These are phyloP conservation scores for Pomatostomus ruficeps DNA, from an alignment of 2,113 vertebrate species.

Conservation along the genomic window DNA sequence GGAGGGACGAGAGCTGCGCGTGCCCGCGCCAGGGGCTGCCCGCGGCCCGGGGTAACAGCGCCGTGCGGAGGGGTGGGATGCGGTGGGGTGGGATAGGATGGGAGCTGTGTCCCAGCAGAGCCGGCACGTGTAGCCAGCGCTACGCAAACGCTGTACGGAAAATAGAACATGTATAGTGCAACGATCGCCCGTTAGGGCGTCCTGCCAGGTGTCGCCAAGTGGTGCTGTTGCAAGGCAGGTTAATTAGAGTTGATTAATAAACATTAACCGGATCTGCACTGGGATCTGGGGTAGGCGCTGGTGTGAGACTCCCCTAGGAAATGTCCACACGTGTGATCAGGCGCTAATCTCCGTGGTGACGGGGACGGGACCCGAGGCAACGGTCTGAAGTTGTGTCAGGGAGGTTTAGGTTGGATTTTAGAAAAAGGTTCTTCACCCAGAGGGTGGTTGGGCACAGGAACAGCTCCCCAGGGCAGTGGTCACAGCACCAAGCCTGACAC, in stretches of 20 bases:
- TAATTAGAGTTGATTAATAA: not conserved
- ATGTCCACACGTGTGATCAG: accelerated
- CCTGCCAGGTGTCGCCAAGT: not conserved
- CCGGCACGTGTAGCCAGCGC: accelerated
- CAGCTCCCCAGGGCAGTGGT: not conserved
- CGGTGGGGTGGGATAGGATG: accelerated
- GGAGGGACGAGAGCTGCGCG: not conserved
- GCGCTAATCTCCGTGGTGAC: not conserved
- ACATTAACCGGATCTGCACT: accelerated
- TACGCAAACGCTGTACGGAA: not conserved
- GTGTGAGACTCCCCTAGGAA: accelerated
- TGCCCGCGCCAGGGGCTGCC: not conserved
- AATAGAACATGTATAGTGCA: accelerated
- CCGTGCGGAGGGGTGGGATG: not conserved
- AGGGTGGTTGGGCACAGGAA: not conserved
- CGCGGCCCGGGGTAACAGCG: not conserved
- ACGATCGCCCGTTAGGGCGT: accelerated
- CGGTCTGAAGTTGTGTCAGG: not conserved
- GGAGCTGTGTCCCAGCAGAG: accelerated
- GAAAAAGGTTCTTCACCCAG: not conserved
- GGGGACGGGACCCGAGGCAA: not conserved
- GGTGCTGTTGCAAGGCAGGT: not conserved
- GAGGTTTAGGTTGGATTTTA: not conserved
- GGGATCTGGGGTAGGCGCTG: accelerated
- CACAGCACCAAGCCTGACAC: not conserved